Evolutionary conservation across 1,140 invertebrate species (phyloP), one percentile per base, ranked within the genome.

Genomic region (Papilio polytes): DNA sequence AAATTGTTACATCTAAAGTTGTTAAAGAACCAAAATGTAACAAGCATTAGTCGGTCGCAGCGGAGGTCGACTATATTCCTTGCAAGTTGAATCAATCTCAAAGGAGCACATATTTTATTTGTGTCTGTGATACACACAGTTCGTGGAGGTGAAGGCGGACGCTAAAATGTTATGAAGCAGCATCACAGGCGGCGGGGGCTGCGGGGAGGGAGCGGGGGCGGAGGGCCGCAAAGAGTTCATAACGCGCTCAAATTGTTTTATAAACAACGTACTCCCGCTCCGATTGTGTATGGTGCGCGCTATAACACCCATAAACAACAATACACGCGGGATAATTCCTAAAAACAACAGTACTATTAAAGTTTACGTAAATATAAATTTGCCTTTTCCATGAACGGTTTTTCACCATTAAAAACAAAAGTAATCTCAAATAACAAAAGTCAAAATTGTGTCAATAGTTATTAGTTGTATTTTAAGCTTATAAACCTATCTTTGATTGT

Each of bases 151-250:
- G 53, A 56, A 85, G 74, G 31, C 76, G 80, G 59, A 74, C 66
- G 77, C 80, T 84, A 82, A 84, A 85, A 82, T 87, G 87, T 88
- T 89, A 84, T 87, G 84, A 86, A 87, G 87, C 84, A 82, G 80
- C 87, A 87, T 84, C 84, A 83, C n/a, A 7, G 53, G 53, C 18
- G 53, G 53, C 18, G 53, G 18, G 53, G 53, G 53, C 18, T 2
- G 18, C 18, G n/a, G n/a, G n/a, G n/a, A n/a, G 44, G 48, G 15
- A 15, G 48, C 48, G 53, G 53, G 53, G 4, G 18, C 18, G 53
- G 79, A 84, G 82, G 80, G 59, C 76, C 74, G 80, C 72, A 83
- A 85, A 85, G 87, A 88, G 85, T 86, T 88, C 85, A 91, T 88
- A 89, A 85, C 82, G 81, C 79, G 26, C 44, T 48, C 80, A 80